A percentile compares a stretch with the other conserved stretches of the same genome.
phyloP scores from a whole-genome alignment of 2,113 vertebrate genomes.

The Sigmodon hispidus region DNA sequence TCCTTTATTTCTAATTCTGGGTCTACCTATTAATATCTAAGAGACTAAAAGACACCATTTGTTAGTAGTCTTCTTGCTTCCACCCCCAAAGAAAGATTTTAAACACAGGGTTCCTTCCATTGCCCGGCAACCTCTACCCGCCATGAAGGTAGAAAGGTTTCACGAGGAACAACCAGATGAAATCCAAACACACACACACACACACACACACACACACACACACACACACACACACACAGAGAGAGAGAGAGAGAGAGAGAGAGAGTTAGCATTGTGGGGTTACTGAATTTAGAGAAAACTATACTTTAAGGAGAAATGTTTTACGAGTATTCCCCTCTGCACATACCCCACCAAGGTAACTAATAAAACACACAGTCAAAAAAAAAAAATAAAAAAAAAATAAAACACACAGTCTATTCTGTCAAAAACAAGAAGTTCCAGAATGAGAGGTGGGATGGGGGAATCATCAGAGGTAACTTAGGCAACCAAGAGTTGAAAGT shows the following conservation, averaged over 20 bases:
- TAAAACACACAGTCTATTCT: background rate
- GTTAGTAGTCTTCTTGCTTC: background rate
- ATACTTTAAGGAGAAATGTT: slow-evolving; percentile 22
- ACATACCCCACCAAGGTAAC: background rate
- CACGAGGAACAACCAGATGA: slow-evolving; percentile 9
- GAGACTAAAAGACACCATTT: slow-evolving; percentile 49
- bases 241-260: no score
- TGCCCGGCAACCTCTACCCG: slow-evolving; percentile 24
- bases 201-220: slow-evolving; percentile 52
- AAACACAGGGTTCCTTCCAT: slow-evolving; percentile 22
- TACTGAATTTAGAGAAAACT: slow-evolving; percentile 56
- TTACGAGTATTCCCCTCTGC: background rate
- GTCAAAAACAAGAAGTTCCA: slow-evolving; percentile 41
- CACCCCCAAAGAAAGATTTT: slow-evolving; percentile 5
- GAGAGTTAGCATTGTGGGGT: background rate
- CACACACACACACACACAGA: slow-evolving; percentile 61
- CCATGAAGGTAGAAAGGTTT: background rate
- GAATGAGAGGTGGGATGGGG: background rate
- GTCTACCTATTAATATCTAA: slow-evolving; percentile 53
- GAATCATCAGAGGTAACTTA: background rate
- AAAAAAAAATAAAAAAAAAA: no score
- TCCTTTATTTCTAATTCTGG: slow-evolving; percentile 39
- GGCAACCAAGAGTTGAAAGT: background rate
- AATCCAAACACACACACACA: slow-evolving; percentile 61
- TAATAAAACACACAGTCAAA: background rate